Evolutionary conservation across 2,113 vertebrate species (phyloP).

Genomic region (Platanista minor): DNA sequence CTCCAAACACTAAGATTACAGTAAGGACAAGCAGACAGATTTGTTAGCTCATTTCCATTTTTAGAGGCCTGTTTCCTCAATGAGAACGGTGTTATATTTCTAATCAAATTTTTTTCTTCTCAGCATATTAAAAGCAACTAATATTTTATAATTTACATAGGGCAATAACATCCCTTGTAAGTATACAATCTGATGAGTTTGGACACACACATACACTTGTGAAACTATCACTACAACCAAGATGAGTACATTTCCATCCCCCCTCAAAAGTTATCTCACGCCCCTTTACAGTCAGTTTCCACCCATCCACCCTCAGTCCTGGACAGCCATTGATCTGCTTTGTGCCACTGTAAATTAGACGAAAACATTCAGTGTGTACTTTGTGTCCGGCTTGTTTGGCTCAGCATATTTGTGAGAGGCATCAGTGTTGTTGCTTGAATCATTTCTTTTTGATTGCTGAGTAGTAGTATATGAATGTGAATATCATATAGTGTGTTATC

Average conservation of each 20-base stretch:
- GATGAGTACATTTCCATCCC: neutral
- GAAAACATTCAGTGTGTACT: neutral
- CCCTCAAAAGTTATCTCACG: neutral
- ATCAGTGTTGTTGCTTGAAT: neutral
- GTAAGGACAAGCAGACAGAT: neutral
- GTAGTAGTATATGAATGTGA: neutral
- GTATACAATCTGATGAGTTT: neutral
- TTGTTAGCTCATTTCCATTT: neutral
- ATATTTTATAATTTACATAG: neutral
- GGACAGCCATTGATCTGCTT: neutral
- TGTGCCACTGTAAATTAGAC: neutral
- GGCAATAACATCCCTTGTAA: neutral
- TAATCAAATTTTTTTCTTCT: neutral
- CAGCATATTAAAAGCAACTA: neutral
- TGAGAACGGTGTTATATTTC: neutral
- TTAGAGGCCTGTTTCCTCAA: neutral
- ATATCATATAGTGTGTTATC: neutral
- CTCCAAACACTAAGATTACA: too few relatives aligned
- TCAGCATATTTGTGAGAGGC: neutral
- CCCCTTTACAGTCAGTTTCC: neutral
- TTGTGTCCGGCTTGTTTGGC: neutral
- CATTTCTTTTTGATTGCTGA: neutral
- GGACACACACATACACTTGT: neutral
- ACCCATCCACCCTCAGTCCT: neutral
- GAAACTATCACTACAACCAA: neutral